Percentiles rank a stretch among this genome's conserved stretches.
Conservation (phyloP, 2,113 vertebrate species). For the Craseonycteris thonglongyai region DNA sequence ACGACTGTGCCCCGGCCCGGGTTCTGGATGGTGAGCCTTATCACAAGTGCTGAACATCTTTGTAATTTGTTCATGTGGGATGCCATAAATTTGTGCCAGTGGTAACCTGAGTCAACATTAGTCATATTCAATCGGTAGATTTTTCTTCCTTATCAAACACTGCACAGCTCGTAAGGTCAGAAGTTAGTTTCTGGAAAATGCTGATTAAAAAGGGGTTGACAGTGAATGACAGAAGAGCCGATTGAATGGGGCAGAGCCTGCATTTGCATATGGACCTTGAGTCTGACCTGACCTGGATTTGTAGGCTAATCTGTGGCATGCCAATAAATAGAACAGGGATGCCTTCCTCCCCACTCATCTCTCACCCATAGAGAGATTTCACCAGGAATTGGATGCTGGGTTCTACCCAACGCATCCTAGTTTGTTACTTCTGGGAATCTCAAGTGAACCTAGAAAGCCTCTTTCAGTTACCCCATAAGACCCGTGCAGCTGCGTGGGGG, state of each 20-base stretch:
- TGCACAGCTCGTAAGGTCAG: constrained; percentile 6
- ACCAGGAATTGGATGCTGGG: background rate
- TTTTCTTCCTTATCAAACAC: background rate
- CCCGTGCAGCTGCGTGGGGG: constrained; percentile 60
- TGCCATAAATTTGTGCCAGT: background rate
- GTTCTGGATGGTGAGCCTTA: background rate
- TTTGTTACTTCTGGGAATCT: constrained; percentile 17
- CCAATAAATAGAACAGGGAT: background rate
- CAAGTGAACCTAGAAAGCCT: constrained; percentile 53
- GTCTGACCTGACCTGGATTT: constrained; percentile 58
- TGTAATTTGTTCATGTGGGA: background rate
- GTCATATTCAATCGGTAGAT: background rate
- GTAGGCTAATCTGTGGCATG: constrained; percentile 7
- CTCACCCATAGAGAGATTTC: background rate
- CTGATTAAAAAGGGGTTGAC: constrained; percentile 44
- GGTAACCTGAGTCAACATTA: background rate
- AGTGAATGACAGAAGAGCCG: constrained; percentile 48
- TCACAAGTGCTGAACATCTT: background rate
- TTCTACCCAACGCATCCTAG: background rate
- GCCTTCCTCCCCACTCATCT: background rate
- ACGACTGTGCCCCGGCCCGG: background rate
- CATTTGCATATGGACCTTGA: constrained; percentile 17
- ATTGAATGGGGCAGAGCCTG: constrained; percentile 25
- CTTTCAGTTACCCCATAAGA: constrained; percentile 55
- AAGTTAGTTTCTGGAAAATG: constrained; percentile 43